Percentiles rank a stretch among this genome's conserved stretches.
Conservation (phyloP, 2,797 vertebrate genomes). For the Xerus rutilus region DNA sequence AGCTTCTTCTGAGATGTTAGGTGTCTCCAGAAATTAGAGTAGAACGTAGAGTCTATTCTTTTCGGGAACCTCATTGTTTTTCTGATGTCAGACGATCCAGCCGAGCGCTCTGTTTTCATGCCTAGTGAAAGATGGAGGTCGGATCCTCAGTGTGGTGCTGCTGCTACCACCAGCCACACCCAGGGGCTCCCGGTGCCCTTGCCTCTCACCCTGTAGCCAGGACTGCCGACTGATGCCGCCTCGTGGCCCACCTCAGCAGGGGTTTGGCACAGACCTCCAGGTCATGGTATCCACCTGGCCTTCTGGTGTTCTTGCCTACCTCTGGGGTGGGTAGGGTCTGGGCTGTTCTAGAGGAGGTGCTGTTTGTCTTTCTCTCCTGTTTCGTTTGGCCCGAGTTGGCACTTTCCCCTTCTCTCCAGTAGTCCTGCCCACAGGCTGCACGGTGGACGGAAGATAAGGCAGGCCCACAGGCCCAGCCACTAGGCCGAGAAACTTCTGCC, state of each 20-base stretch:
- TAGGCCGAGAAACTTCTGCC: slow-evolving; percentile 9
- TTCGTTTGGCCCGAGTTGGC: slow-evolving; percentile 26
- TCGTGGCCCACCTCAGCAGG: accelerated
- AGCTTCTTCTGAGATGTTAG: neutral
- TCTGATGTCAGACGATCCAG: neutral
- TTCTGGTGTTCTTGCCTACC: neutral
- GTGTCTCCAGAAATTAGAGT: neutral
- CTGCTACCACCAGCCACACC: neutral
- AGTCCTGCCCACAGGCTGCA: neutral
- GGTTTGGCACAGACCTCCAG: neutral
- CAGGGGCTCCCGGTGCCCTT: neutral
- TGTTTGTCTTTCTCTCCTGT: neutral
- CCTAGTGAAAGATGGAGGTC: too few relatives aligned
- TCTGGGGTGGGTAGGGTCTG: slow-evolving; percentile 1
- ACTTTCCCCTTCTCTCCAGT: neutral
- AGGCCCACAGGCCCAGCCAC: neutral
- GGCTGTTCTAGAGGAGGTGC: neutral
- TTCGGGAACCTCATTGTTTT: neutral
- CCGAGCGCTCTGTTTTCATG: neutral
- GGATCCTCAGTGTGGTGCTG: neutral
- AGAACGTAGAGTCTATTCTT: neutral
- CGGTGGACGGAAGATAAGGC: neutral
- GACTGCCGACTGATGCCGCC: neutral
- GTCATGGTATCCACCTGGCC: neutral
- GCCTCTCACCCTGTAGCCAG: too few relatives aligned